These are phyloP conservation scores for Lophura swinhoii DNA, from an alignment of 2,797 vertebrate species.

Conservation along the genomic window DNA sequence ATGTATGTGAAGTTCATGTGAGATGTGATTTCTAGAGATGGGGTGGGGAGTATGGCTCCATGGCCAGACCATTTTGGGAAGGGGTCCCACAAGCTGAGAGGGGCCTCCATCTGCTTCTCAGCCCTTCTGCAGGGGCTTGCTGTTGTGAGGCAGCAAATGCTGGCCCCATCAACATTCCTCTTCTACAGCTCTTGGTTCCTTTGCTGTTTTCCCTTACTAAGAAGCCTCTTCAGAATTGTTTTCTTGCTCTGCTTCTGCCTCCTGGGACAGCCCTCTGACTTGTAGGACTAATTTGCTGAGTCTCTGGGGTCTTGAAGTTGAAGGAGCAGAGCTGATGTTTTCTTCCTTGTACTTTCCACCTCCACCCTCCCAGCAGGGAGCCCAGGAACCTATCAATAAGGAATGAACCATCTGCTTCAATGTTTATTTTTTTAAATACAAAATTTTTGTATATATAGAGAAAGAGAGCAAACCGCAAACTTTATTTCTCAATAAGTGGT, in stretches of 20 bases:
- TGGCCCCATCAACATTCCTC: background rate
- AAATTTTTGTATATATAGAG: background rate
- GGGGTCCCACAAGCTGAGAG: background rate
- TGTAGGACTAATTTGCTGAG: background rate
- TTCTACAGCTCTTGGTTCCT: background rate
- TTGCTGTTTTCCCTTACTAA: background rate
- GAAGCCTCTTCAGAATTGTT: background rate
- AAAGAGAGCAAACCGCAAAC: slow-evolving; percentile 54
- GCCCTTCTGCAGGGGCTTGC: background rate
- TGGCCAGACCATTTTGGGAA: background rate
- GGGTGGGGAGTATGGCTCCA: background rate
- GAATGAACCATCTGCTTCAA: background rate
- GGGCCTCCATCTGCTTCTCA: background rate
- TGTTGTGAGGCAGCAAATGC: background rate
- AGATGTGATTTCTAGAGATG: background rate
- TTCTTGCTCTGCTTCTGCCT: background rate
- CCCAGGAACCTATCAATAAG: background rate
- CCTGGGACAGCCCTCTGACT: background rate
- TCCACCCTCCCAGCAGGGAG: background rate
- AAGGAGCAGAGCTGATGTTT: background rate
- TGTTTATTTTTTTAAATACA: background rate
- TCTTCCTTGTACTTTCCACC: background rate
- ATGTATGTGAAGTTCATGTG: rapidly evolving
- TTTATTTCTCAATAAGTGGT: slow-evolving; percentile 78
- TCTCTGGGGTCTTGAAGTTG: rapidly evolving